Evolutionary conservation across 2,797 vertebrate genomes (phyloP), one percentile per base, ranked within the genome.

Genomic region (Centroberyx gerrardi): DNA sequence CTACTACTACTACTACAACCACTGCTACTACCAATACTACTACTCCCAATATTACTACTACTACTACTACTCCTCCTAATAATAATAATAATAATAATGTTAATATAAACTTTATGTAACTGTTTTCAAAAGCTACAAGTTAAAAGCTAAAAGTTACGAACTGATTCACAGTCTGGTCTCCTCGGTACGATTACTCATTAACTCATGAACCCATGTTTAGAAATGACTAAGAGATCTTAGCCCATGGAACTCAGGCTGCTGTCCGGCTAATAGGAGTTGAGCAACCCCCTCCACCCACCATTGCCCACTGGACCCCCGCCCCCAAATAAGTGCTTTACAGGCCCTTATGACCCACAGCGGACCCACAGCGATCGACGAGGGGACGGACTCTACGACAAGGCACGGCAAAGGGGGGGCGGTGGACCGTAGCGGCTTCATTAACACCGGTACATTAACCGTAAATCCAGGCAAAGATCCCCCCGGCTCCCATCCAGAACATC

Each of bases 401-500:
- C 82, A 82, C 62, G 58, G 86, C 83, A 48, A 72, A 70, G 22
- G 52, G 53, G n/a, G 69, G 65, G 77, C 74, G 88, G 72, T 79
- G 80, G 88, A 92, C 87, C 92, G 81, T 85, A 62, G 85, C 87
- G 8, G 90, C 89, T 85, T 94, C 92, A 93, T 95, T 95, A 95
- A 94, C 87, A 82, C 81, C 44, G 89, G 89, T 88, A 94, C 93
- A 95, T 95, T 96, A 95, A 94, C 93, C 92, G 87, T 92, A 94
- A 92, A 92, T 93, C 91, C 88, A 76, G 78, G 84, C 80, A 82
- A 86, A 92, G 85, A 82, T 74, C 72, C 82, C 72, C 76, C 86
- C 72, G 78, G 62, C 40, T 65, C 65, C 74, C 52, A 79, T 80
- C 38, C 49, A 66, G 68, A 81, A 79, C 65, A 84, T 83, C 85